Conservation (phyloP, 2,888 invertebrate genomes). For the Sarcophaga rosellei region DNA sequence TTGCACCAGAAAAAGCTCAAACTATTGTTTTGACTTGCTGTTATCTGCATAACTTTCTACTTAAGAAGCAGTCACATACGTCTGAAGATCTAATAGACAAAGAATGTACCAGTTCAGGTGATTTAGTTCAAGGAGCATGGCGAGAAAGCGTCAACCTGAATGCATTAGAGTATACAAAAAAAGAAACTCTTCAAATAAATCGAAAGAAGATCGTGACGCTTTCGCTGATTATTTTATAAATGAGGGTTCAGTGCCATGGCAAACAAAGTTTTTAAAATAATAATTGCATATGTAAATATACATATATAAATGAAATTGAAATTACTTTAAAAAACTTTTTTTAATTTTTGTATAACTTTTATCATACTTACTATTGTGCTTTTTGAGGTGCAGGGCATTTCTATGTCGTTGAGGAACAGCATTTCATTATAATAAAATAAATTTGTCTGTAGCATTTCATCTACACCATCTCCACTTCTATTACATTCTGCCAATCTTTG, state of each 20-base stretch:
- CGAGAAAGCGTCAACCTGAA: slow-evolving; percentile 13
- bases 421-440: slow-evolving; percentile 18
- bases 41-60: slow-evolving; percentile 32
- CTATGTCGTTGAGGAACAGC: not conserved
- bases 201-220: no score
- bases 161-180: not conserved
- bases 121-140: slow-evolving; percentile 17
- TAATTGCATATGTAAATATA: no score
- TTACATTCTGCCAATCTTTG: slow-evolving; percentile 5
- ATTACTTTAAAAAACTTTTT: no score
- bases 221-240: no score
- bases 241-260: no score
- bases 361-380: slow-evolving; percentile 32
- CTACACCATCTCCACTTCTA: slow-evolving; percentile 18
- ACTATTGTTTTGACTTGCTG: slow-evolving; percentile 46
- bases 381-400: slow-evolving; percentile 27
- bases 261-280: no score
- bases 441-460: not conserved
- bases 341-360: not conserved
- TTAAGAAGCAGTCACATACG: not conserved
- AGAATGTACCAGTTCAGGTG: not conserved
- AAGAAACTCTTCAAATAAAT: slow-evolving; percentile 21
- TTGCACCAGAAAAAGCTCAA: slow-evolving; percentile 53
- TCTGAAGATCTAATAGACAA: not conserved
- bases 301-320: no score